Base-by-base conservation (phyloP, 2,888 invertebrate species). In the Elegia similella region DNA sequence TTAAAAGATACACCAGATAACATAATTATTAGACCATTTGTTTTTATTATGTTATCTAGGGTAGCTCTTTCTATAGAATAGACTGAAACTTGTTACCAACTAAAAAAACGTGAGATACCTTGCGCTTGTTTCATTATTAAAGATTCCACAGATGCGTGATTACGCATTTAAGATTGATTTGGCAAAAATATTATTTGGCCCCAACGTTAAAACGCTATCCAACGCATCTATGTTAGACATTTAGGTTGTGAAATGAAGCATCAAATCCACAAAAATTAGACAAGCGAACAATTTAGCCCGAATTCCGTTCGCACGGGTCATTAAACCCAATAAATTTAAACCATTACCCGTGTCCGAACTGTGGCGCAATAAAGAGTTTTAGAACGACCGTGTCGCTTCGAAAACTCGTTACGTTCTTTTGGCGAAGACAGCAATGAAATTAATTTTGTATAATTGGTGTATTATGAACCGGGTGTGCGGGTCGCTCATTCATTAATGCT, bases 291-390 rank as follows among this genome's bases (percentile, higher is more conserved):
- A 84, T 86, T 86, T 82, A 80, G 77, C 74, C 72, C 66, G 78
- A 83, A 83, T 83, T 84, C 83, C 80, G 80, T 79, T 82, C 67
- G 79, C 71, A 80, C 81, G 82, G 78, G 62, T 80, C 86, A 88
- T 88, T 88, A 80, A 86, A 84, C 83, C 81, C 86, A 87, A 89
- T 89, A 88, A 88, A 88, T 89, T 89, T 84, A 77, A 80, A 83
- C 85, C 82, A 86, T 89, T 88, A 87, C 82, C 83, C 85, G 75
- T 86, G 86, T 86, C 84, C 86, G 78, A 82, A 75, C 78, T 38
- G 34, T 56, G 78, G 64, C 65, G 79, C 81, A 79, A 82, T 86
- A 86, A 84, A 86, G 72, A 82, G 80, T 75, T 84, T 82, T 78
- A 79, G 77, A 78, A 76, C 76, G 76, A 67, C 76, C 72, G 76